These are phyloP conservation scores for Sylvilagus floridanus DNA, from an alignment of 2,797 vertebrate genomes.

Conservation along the genomic window DNA sequence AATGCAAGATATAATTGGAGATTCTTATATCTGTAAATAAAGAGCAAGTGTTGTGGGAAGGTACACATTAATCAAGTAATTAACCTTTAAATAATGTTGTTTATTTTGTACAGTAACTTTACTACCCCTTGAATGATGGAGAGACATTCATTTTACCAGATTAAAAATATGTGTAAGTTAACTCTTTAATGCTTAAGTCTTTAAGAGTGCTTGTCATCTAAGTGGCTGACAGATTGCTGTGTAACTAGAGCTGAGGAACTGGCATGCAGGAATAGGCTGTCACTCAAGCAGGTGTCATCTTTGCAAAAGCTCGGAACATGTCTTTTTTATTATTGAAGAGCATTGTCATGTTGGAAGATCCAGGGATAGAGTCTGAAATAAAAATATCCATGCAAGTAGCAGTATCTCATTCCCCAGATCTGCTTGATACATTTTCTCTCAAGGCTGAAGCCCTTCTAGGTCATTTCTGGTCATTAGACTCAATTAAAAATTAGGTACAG, in stretches of 20 bases:
- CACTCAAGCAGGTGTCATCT: constrained; percentile 83
- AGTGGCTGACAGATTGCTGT: constrained; percentile 71
- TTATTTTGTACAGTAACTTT: constrained; percentile 70
- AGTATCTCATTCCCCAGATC: constrained; percentile 79
- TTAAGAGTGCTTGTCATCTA: constrained; percentile 52
- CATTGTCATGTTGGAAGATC: constrained; percentile 86
- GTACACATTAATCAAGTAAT: constrained; percentile 57
- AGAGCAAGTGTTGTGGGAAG: constrained; percentile 14
- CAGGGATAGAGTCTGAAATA: constrained; percentile 83
- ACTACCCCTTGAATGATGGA: constrained; percentile 43
- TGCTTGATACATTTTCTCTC: constrained; percentile 76
- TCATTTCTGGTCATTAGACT: constrained; percentile 83
- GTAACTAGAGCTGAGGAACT: constrained; percentile 64
- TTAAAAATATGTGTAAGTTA: constrained; percentile 63
- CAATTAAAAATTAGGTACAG: constrained; percentile 83
- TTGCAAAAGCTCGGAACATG: constrained; percentile 79
- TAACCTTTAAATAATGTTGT: constrained; percentile 62
- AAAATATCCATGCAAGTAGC: constrained; percentile 81
- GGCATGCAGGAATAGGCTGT: constrained; percentile 67
- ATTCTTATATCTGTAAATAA: constrained; percentile 54
- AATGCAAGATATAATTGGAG: constrained; percentile 55
- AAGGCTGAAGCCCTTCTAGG: constrained; percentile 76
- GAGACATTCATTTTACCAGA: constrained; percentile 51
- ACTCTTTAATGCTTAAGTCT: constrained; percentile 69
- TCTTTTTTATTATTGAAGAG: constrained; percentile 86